phyloP scores from a whole-genome alignment of 2,113 vertebrate species.

The Myiagra hebetior region DNA sequence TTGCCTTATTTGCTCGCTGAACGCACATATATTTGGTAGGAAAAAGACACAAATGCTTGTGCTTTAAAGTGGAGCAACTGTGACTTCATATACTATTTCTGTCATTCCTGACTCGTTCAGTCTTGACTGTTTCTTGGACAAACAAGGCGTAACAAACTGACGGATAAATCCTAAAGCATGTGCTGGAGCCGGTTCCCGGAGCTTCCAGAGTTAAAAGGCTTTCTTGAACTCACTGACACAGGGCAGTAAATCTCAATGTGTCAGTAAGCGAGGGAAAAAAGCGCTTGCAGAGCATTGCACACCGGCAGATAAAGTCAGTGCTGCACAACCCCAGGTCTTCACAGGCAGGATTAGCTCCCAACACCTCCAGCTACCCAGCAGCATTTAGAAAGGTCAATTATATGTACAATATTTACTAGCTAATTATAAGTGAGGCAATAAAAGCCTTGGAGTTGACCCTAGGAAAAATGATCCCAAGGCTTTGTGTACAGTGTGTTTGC shows the following conservation, averaged over 20 bases:
- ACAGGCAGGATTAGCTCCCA: neutral
- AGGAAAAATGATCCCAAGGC: neutral
- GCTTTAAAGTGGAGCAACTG: constrained; percentile 29
- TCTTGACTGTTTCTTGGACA: constrained; percentile 54
- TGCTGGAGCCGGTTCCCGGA: neutral
- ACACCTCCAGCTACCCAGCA: constrained; percentile 8
- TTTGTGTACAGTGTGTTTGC: neutral
- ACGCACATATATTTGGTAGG: neutral
- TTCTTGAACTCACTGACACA: constrained; percentile 47
- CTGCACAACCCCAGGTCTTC: neutral
- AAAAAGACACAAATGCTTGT: neutral
- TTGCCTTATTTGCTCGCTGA: constrained; percentile 19
- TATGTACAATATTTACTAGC: neutral
- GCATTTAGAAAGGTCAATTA: constrained; percentile 28
- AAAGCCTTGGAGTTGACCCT: neutral
- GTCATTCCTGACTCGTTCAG: constrained; percentile 31
- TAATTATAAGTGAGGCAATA: neutral
- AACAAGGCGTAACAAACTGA: constrained; percentile 23
- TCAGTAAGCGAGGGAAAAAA: neutral
- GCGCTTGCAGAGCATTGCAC: neutral
- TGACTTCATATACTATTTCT: constrained; percentile 62
- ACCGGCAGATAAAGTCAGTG: neutral
- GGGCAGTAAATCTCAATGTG: constrained; percentile 39
- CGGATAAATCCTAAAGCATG: neutral
- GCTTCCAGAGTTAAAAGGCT: constrained; percentile 53